Evolutionary conservation across 2,888 invertebrate species (phyloP).

Genomic region (Ophion costatus): DNA sequence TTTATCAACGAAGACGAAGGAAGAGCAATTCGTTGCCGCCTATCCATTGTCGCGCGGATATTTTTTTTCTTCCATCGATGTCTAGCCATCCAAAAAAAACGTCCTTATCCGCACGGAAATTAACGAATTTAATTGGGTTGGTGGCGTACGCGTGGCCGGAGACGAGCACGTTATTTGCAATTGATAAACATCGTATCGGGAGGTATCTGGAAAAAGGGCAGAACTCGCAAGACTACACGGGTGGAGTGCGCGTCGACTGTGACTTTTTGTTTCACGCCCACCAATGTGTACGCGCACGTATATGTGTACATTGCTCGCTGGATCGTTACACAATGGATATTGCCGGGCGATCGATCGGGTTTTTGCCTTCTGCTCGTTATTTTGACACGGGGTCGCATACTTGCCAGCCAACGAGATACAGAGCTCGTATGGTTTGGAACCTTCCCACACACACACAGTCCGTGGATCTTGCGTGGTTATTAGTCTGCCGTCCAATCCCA

Average conservation of each 20-base stretch:
- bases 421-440: conserved; percentile 35
- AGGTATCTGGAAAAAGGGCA: neutral
- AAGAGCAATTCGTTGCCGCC: neutral
- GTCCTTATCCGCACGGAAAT: neutral
- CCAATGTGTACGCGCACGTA: neutral
- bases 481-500: neutral
- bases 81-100: conserved; percentile 1
- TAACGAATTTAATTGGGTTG: conserved; percentile 24
- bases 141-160: neutral
- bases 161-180: conserved; percentile 18
- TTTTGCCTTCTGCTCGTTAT: conserved; percentile 51
- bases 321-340: conserved; percentile 35
- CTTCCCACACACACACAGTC: conserved; percentile 12
- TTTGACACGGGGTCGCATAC: conserved; percentile 31
- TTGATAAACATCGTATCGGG: neutral
- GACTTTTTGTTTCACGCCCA: neutral
- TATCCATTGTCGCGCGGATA: neutral
- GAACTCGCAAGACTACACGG: neutral
- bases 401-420: neutral
- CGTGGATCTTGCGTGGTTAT: conserved; percentile 8
- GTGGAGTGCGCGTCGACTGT: neutral
- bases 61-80: neutral
- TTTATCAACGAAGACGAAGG: conserved; percentile 42
- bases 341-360: conserved; percentile 13
- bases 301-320: neutral